Percentiles rank a stretch among this genome's conserved stretches.
Evolutionary conservation across 2,113 vertebrate genomes (phyloP).

Genomic region (Stigmatopora nigra): DNA sequence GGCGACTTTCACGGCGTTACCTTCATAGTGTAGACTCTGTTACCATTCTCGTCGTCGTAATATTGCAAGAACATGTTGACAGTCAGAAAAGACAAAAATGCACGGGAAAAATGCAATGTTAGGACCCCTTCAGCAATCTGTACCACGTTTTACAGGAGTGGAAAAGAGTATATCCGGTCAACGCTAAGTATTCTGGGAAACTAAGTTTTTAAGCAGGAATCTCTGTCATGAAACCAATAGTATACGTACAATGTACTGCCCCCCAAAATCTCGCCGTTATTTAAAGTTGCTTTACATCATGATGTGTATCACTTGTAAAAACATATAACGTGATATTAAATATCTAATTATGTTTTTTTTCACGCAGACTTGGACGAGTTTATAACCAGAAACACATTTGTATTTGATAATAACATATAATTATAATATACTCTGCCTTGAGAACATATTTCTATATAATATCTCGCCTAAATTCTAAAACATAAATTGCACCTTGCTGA

Average conservation of each 20-base stretch:
- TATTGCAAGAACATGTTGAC: slow-evolving; percentile 80
- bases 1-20: slow-evolving; percentile 43
- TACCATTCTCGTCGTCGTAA: slow-evolving; percentile 74
- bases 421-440: not conserved
- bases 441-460: not conserved
- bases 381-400: not conserved
- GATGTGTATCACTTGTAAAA: too few species aligned
- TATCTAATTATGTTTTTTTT: not conserved
- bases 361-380: not conserved
- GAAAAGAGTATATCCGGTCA: slow-evolving; percentile 18
- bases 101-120: not conserved
- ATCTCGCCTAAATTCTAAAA: not conserved
- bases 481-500: not conserved
- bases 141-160: not conserved
- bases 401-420: not conserved
- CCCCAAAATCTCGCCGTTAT: not conserved
- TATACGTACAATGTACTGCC: too few species aligned
- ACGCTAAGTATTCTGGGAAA: slow-evolving; percentile 41
- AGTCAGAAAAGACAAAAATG: not conserved
- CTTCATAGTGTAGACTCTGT: slow-evolving; percentile 83
- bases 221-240: not conserved
- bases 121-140: too few species aligned
- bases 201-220: slow-evolving; percentile 25
- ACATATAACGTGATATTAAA: not conserved
- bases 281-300: not conserved